These are phyloP conservation scores for Enteromius trimaculatus DNA, from an alignment of 2,797 vertebrate genomes.

Conservation along the genomic window DNA sequence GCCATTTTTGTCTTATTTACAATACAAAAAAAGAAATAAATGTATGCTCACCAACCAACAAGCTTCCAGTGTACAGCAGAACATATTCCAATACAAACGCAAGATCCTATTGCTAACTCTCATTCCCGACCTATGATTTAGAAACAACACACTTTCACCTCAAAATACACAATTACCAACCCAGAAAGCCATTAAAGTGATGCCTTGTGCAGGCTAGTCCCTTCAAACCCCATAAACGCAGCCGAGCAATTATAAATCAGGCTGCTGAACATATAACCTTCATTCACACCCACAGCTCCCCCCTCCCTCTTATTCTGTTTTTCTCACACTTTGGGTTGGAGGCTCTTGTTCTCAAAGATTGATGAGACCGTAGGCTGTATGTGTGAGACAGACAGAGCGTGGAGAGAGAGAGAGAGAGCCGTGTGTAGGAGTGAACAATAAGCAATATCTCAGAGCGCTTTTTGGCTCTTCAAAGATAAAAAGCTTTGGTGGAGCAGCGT, in stretches of 20 bases:
- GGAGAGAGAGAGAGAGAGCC: neutral
- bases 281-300: constrained; percentile 17
- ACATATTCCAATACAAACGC: neutral
- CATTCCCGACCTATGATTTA: neutral
- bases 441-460: constrained; percentile 30
- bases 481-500: constrained; percentile 19
- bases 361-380: constrained; percentile 41
- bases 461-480: constrained; percentile 36
- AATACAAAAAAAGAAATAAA: neutral
- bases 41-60: neutral
- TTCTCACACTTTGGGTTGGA: constrained; percentile 37
- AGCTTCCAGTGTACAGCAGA: neutral
- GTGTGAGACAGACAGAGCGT: constrained; percentile 27
- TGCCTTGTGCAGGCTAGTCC: constrained; percentile 6
- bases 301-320: constrained; percentile 17
- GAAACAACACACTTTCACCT: neutral
- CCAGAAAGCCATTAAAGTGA: neutral
- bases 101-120: neutral
- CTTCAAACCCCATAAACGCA: neutral
- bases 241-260: constrained; percentile 25
- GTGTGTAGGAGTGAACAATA: constrained; percentile 26
- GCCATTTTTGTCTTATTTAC: neutral
- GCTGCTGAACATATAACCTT: constrained; percentile 11
- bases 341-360: constrained; percentile 31
- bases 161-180: constrained; percentile 3